Evolutionary conservation across 1,140 invertebrate genomes (phyloP).

Genomic region (Zaprionus nigranus): DNA sequence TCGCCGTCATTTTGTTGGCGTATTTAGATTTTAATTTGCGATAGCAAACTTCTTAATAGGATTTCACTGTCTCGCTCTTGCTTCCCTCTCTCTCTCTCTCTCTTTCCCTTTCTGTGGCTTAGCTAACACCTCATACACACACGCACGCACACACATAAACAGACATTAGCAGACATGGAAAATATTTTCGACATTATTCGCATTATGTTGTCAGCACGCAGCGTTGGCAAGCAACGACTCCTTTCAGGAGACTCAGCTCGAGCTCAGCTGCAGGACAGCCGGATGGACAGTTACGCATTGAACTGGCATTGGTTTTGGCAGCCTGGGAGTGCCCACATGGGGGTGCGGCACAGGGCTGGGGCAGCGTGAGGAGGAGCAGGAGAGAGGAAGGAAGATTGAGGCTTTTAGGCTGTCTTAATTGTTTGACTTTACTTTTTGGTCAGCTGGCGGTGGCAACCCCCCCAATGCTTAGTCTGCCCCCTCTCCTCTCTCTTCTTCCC

Average conservation of each 20-base stretch:
- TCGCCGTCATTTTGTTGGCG: conserved; percentile 78
- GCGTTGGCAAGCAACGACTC: conserved; percentile 24
- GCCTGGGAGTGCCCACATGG: background rate
- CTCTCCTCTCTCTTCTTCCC: background rate
- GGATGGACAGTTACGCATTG: conserved; percentile 26
- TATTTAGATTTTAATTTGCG: conserved; percentile 83
- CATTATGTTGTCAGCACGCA: conserved; percentile 71
- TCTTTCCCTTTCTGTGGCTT: no score
- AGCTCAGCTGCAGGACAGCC: background rate
- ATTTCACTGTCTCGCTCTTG: conserved; percentile 71
- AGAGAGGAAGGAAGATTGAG: conserved; percentile 19
- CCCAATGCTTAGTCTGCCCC: conserved; percentile 1
- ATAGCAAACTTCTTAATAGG: conserved; percentile 82
- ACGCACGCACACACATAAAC: conserved; percentile 17
- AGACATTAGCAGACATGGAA: conserved; percentile 62
- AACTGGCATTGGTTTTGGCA: conserved; percentile 6
- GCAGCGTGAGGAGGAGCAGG: conserved; percentile 24
- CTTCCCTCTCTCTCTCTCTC: background rate
- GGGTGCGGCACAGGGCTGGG: background rate
- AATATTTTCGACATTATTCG: conserved; percentile 73
- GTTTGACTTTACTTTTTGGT: conserved; percentile 56
- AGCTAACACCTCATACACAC: conserved; percentile 19
- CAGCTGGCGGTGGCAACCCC: background rate
- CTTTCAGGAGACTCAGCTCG: conserved; percentile 13
- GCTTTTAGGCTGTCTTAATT: conserved; percentile 74